A percentile compares a stretch with the other conserved stretches of the same genome.
phyloP scores from a whole-genome alignment of 1,140 invertebrate genomes.

The Fopius arisanus region DNA sequence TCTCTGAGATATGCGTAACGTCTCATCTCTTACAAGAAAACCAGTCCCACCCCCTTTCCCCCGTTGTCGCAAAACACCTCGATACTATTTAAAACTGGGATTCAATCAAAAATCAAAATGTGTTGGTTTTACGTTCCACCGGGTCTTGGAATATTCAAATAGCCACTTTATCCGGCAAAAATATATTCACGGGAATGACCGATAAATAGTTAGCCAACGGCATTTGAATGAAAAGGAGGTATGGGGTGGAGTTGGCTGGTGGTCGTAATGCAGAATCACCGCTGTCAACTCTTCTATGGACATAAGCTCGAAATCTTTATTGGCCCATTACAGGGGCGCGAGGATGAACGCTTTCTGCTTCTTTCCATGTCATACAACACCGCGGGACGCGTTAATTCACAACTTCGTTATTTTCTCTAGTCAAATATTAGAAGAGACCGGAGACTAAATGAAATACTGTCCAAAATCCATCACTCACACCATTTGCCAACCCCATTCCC shows the following conservation, averaged over 20 bases:
- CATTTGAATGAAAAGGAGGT: background rate
- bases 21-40: background rate
- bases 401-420: too few relatives aligned
- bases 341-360: background rate
- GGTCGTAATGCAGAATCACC: slow-evolving; percentile 2
- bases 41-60: background rate
- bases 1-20: background rate
- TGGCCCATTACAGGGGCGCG: background rate
- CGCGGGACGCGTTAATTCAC: background rate
- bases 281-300: background rate
- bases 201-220: background rate
- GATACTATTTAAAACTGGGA: slow-evolving; percentile 6
- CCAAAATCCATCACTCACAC: too few relatives aligned
- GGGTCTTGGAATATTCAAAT: background rate
- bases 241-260: background rate
- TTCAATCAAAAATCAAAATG: slow-evolving; percentile 13
- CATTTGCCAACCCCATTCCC: too few relatives aligned
- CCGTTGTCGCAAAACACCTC: background rate
- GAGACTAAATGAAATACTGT: too few relatives aligned
- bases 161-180: background rate
- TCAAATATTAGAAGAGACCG: too few relatives aligned
- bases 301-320: slow-evolving; percentile 3
- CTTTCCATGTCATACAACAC: background rate
- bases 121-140: background rate
- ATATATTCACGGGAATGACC: background rate